Evolutionary conservation across 2,113 vertebrate genomes (phyloP), one percentile per base, ranked within the genome.

Genomic region (Alethe diademata): DNA sequence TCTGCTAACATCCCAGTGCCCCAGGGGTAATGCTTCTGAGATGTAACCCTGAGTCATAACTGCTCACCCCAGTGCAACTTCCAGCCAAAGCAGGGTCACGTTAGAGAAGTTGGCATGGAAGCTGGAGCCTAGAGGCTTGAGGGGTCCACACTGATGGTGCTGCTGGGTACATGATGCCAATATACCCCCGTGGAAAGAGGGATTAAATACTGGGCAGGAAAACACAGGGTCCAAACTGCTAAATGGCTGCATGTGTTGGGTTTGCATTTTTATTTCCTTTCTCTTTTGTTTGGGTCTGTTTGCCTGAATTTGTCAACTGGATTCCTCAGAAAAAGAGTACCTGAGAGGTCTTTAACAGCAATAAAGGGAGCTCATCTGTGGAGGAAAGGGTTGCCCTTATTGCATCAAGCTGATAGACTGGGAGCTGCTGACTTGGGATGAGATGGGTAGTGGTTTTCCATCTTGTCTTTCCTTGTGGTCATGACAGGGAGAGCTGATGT

Each of bases 401-500:
- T 91, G 42, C 6, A 33, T 12, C 26, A 53, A 38, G 15, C 35
- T 53, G 43, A 36, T 28, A 16, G 12, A 22, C 36, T 45, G 71
- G 33, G 23, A 89, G 17, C 43, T 76, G 76, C 66, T 71, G 65
- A 29, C 43, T 83, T 62, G 65, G 33, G 58, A 53, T 2, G 17
- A 76, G 47, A 38, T 78, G 26, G 19, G 29, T 65, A 57, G 12
- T 67, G n/a, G 29, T 50, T 94, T 96, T 73, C 54, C 50, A 26
- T 66, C 38, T 76, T 79, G 58, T 80, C 7, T 1, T 92, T 93
- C 69, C 31, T 58, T 70, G 18, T 61, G 48, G 35, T 79, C 84
- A 48, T 14, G 7, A 51, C 57, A 88, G 78, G 53, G 61, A 92
- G 62, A 91, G 80, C 23, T 96, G 89, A 62, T 80, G 56, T 47